phyloP scores from a whole-genome alignment of 2,888 invertebrate species.

The Apodemia hepburni region DNA sequence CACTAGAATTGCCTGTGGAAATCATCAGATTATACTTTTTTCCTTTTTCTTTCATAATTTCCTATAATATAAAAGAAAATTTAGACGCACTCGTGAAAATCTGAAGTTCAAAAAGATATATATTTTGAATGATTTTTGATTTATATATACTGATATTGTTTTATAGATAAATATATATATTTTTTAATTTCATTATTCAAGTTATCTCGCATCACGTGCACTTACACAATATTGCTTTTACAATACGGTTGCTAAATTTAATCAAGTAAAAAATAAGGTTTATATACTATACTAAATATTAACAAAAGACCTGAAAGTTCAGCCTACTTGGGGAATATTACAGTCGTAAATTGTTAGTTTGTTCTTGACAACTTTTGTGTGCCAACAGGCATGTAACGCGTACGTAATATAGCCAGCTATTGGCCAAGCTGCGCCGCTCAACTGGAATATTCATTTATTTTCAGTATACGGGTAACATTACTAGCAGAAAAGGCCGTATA shows the following conservation, averaged over 20 bases:
- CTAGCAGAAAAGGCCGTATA: neutral
- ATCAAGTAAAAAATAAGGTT: constrained; percentile 17
- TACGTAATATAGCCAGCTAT: constrained; percentile 17
- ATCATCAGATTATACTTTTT: too few relatives aligned
- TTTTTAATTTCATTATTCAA: too few relatives aligned
- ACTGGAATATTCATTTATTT: constrained; percentile 19
- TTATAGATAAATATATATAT: too few relatives aligned
- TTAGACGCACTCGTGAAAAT: too few relatives aligned
- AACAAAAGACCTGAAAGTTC: constrained; percentile 18
- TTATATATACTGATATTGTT: too few relatives aligned
- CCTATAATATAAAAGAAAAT: too few relatives aligned
- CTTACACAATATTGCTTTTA: neutral
- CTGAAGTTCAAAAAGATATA: too few relatives aligned
- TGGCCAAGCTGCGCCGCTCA: constrained; percentile 18
- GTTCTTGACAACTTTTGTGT: constrained; percentile 23
- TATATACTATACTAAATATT: constrained; percentile 12
- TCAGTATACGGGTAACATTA: neutral
- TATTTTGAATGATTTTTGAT: too few relatives aligned
- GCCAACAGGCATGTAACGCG: constrained; percentile 20
- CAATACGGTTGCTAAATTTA: neutral
- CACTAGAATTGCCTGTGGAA: too few relatives aligned
- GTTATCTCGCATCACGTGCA: too few relatives aligned
- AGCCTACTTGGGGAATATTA: constrained; percentile 18
- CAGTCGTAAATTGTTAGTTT: constrained; percentile 24
- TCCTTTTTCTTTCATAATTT: too few relatives aligned